Evolutionary conservation across 2,888 invertebrate species (phyloP).

Genomic region (Bugula neritina): DNA sequence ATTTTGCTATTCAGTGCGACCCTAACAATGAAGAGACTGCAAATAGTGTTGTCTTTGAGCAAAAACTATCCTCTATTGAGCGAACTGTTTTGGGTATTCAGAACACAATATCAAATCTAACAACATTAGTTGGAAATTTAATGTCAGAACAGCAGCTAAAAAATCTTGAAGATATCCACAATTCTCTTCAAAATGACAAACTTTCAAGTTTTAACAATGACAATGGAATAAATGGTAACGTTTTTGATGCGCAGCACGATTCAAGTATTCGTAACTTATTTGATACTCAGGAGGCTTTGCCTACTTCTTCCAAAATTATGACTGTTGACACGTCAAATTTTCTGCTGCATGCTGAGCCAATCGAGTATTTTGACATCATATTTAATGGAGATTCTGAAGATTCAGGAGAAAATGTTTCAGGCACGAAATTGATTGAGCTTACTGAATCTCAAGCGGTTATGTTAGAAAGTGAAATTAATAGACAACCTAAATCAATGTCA

Average conservation of each 20-base stretch:
- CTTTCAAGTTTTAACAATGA: neutral
- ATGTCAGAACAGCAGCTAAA: neutral
- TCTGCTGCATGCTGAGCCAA: neutral
- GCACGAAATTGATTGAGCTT: neutral
- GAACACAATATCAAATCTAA: neutral
- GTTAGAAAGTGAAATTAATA: neutral
- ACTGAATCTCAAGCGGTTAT: neutral
- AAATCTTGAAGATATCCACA: neutral
- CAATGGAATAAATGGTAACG: neutral
- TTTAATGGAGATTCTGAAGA: neutral
- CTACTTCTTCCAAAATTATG: neutral
- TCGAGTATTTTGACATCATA: neutral
- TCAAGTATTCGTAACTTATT: neutral
- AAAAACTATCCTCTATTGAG: conserved; percentile 1
- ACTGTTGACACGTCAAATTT: neutral
- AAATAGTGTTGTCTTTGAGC: neutral
- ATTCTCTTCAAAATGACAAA: neutral
- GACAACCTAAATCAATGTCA: too few relatives aligned
- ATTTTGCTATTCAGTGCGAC: neutral
- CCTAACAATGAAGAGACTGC: neutral
- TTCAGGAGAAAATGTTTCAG: neutral
- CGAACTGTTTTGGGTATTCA: neutral
- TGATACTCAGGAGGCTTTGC: neutral
- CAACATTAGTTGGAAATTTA: neutral
- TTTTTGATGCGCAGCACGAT: neutral